These are phyloP conservation scores for Myotis planiceps DNA, from an alignment of 2,797 vertebrate species.

Conservation along the genomic window DNA sequence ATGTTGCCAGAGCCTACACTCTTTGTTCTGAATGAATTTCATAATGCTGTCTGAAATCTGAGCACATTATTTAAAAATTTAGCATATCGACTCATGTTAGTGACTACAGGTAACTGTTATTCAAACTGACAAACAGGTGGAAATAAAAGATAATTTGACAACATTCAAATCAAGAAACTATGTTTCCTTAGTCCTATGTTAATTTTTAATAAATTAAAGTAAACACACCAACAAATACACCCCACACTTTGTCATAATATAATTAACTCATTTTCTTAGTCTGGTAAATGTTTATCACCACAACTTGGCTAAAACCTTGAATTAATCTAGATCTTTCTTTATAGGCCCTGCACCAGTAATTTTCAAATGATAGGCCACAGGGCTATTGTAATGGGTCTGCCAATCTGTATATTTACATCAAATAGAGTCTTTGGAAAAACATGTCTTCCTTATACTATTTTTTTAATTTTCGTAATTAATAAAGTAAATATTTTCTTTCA, in stretches of 20 bases:
- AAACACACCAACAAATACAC: neutral
- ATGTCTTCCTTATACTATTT: neutral
- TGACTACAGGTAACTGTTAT: neutral
- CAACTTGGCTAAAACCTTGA: neutral
- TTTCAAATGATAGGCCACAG: neutral
- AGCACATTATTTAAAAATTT: conserved; percentile 26
- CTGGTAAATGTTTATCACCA: neutral
- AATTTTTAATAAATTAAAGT: conserved; percentile 28
- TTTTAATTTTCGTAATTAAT: neutral
- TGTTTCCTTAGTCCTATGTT: neutral
- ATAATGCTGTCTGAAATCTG: neutral
- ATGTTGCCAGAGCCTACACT: neutral
- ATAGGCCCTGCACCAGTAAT: neutral
- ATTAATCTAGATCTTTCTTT: neutral
- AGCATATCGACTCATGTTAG: neutral
- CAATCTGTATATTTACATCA: neutral
- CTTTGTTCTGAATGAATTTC: conserved; percentile 30
- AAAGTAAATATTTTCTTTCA: neutral
- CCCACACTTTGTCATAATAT: neutral
- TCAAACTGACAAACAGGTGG: neutral
- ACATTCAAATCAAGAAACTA: conserved; percentile 28
- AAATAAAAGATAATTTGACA: conserved; percentile 45
- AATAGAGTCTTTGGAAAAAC: neutral
- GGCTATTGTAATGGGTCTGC: neutral
- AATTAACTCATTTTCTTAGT: neutral